These are phyloP conservation scores for Esox niger DNA, from an alignment of 2,113 vertebrate species.

Conservation along the genomic window DNA sequence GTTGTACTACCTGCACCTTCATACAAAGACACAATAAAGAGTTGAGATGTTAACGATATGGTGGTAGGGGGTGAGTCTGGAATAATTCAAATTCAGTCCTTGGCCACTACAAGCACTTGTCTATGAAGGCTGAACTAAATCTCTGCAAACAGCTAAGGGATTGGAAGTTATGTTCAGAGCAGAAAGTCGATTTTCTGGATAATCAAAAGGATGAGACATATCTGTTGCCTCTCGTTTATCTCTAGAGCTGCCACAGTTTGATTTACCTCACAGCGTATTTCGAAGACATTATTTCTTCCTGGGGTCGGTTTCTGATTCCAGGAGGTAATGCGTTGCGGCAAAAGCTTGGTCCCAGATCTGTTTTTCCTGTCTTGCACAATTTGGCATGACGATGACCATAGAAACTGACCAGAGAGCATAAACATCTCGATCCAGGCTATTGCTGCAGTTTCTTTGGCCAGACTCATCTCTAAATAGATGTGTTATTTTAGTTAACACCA, in stretches of 20 bases:
- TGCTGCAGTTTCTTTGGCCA: not conserved
- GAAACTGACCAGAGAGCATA: no score
- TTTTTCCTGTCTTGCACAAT: no score
- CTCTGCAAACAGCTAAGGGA: not conserved
- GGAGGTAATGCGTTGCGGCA: not conserved
- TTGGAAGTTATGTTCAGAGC: slow-evolving; percentile 6
- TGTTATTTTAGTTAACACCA: not conserved
- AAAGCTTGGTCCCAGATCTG: not conserved
- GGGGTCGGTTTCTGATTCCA: not conserved
- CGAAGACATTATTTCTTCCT: not conserved
- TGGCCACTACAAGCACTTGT: slow-evolving; percentile 9
- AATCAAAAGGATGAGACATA: slow-evolving; percentile 1
- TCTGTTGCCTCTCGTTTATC: not conserved
- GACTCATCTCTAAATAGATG: not conserved
- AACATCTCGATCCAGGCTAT: not conserved
- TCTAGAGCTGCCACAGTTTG: not conserved
- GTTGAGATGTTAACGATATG: slow-evolving; percentile 33
- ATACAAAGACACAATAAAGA: slow-evolving; percentile 31
- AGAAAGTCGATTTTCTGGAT: slow-evolving; percentile 1
- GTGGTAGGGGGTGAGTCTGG: slow-evolving; percentile 15
- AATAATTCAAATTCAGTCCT: slow-evolving; percentile 16
- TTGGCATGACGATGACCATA: no score
- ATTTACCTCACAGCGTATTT: slow-evolving; percentile 1
- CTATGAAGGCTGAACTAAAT: slow-evolving; percentile 8
- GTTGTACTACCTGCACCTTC: slow-evolving; percentile 32